Conservation (phyloP, 2,113 vertebrate genomes). For the Tetraodon nigroviridis region DNA sequence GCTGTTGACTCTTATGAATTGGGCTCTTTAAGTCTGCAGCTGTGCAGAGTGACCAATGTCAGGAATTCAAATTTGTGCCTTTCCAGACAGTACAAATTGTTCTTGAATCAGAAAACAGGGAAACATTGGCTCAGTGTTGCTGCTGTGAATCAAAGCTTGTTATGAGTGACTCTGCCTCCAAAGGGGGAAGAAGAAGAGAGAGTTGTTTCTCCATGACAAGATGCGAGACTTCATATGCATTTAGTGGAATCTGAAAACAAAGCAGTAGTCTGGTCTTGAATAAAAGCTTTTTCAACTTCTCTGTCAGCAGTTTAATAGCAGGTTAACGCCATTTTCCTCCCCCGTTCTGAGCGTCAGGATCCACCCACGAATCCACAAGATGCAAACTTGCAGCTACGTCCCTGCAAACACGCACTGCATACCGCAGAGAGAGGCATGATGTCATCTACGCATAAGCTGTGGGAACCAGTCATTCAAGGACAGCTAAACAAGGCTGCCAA, state of each 20-base stretch:
- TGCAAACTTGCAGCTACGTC: conserved; percentile 31
- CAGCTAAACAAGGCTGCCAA: conserved; percentile 54
- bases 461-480: conserved; percentile 65
- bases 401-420: conserved; percentile 40
- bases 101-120: conserved; percentile 44
- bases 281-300: background rate
- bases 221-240: background rate
- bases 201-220: conserved; percentile 1
- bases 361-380: conserved; percentile 22
- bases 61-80: conserved; percentile 57
- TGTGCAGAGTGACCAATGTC: conserved; percentile 55
- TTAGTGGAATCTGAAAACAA: too few relatives aligned
- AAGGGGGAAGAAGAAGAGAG: conserved; percentile 16
- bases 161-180: conserved; percentile 26
- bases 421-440: conserved; percentile 53
- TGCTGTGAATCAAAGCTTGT: conserved; percentile 33
- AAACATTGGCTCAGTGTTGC: conserved; percentile 45
- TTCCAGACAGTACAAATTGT: conserved; percentile 60
- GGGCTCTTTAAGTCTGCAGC: conserved; percentile 59
- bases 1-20: conserved; percentile 55
- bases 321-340: background rate
- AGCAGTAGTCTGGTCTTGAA: background rate
- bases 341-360: background rate
- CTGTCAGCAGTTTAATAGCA: too few relatives aligned
- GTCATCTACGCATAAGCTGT: conserved; percentile 53